Percentiles rank a stretch among this genome's conserved stretches.
phyloP scores from a whole-genome alignment of 1,140 invertebrate species.

The Nomia melanderi region DNA sequence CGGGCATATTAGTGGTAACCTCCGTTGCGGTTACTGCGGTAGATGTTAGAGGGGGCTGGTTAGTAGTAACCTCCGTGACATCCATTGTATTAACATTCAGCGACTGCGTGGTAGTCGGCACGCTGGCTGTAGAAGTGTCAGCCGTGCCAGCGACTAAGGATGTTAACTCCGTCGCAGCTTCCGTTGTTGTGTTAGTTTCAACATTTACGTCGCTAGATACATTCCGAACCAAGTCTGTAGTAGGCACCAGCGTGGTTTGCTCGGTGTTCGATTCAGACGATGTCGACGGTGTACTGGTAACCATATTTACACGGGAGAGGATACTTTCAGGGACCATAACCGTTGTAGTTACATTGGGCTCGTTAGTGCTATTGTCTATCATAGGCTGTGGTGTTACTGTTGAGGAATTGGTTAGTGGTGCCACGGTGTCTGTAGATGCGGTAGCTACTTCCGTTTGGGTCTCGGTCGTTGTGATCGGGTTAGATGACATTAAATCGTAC shows the following conservation, averaged over 20 bases:
- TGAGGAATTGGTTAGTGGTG: neutral
- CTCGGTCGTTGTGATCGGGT: neutral
- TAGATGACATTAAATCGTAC: slow-evolving; percentile 11
- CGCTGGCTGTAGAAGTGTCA: slow-evolving; percentile 2
- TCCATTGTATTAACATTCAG: slow-evolving; percentile 28
- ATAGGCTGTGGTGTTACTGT: slow-evolving; percentile 22
- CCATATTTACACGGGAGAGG: slow-evolving; percentile 18
- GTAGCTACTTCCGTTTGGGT: neutral
- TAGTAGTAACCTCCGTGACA: slow-evolving; percentile 38
- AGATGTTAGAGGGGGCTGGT: slow-evolving; percentile 37
- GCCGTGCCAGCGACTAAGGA: slow-evolving; percentile 8
- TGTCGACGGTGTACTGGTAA: neutral
- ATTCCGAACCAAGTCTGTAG: neutral
- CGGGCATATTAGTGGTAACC: slow-evolving; percentile 21
- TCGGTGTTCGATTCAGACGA: neutral
- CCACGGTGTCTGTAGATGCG: slow-evolving; percentile 8
- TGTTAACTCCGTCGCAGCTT: slow-evolving; percentile 24
- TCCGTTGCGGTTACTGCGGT: slow-evolving; percentile 14
- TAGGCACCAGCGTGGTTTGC: neutral
- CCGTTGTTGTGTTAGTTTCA: slow-evolving; percentile 22
- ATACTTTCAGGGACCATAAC: neutral
- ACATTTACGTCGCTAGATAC: slow-evolving; percentile 2
- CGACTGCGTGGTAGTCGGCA: slow-evolving; percentile 12
- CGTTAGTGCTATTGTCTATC: slow-evolving; percentile 5
- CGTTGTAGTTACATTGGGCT: slow-evolving; percentile 5